phyloP scores from a whole-genome alignment of 2,888 invertebrate genomes.

The Morinoia aosen region DNA sequence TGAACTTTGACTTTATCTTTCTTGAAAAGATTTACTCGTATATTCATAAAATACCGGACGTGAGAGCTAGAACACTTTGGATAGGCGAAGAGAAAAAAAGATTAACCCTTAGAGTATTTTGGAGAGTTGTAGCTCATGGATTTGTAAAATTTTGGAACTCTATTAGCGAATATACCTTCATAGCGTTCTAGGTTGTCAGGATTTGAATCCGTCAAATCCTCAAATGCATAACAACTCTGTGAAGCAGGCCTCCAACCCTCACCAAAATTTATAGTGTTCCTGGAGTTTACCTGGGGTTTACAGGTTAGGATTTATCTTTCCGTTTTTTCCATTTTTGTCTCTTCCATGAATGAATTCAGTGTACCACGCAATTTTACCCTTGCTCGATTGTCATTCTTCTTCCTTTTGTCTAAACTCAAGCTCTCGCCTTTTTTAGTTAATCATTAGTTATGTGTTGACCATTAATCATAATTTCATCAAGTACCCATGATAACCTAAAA shows the following conservation, averaged over 20 bases:
- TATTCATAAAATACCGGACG: background rate
- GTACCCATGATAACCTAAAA: background rate
- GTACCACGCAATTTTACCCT: no score
- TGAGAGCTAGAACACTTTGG: background rate
- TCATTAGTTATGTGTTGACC: background rate
- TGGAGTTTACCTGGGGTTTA: background rate
- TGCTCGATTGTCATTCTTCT: background rate
- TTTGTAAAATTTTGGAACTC: background rate
- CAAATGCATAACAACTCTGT: no score
- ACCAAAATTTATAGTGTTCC: background rate
- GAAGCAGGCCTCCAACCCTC: no score
- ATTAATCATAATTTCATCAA: background rate
- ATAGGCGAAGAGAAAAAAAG: background rate
- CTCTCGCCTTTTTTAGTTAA: background rate
- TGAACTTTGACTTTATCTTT: background rate
- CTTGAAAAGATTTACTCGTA: background rate
- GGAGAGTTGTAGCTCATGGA: background rate
- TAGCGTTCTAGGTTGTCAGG: background rate
- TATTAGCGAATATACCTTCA: background rate
- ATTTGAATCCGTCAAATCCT: no score
- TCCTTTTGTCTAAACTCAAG: background rate
- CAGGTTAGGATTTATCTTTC: background rate
- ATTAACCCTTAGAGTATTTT: background rate
- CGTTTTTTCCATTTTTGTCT: no score
- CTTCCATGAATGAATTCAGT: no score